These are phyloP conservation scores for Moxostoma hubbsi DNA, from an alignment of 2,797 vertebrate species.

Conservation along the genomic window DNA sequence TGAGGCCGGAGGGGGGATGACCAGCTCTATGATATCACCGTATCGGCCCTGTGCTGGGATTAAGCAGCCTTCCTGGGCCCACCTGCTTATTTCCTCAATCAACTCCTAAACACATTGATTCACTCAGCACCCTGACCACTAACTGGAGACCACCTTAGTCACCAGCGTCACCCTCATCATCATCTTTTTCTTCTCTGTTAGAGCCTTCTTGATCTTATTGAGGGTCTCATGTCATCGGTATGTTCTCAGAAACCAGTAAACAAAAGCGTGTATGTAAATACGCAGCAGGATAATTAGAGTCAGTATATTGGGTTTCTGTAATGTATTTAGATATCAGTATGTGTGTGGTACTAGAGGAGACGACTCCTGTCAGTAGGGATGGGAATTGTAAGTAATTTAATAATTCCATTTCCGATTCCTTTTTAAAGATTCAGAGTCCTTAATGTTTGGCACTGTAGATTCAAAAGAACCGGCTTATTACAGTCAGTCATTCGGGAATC, in stretches of 20 bases:
- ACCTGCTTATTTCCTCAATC: slow-evolving; percentile 52
- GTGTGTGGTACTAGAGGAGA: background rate
- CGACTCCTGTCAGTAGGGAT: too few species aligned
- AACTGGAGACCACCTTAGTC: slow-evolving; percentile 11
- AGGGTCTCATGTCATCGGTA: background rate
- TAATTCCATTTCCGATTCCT: too few species aligned
- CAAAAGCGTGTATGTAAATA: background rate
- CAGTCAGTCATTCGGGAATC: too few species aligned
- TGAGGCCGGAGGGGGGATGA: slow-evolving; percentile 34
- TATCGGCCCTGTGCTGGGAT: slow-evolving; percentile 23
- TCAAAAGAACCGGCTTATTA: too few species aligned
- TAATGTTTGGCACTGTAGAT: too few species aligned
- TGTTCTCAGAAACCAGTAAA: slow-evolving; percentile 5
- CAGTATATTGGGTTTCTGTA: background rate
- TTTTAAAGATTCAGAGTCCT: too few species aligned
- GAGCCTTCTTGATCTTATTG: slow-evolving; percentile 4
- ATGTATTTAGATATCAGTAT: background rate
- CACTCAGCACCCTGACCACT: background rate
- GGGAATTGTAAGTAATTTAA: too few species aligned
- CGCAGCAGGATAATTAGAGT: background rate
- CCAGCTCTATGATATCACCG: slow-evolving; percentile 30
- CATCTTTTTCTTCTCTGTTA: background rate
- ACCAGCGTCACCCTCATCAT: slow-evolving; percentile 10
- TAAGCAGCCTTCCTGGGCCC: slow-evolving; percentile 34
- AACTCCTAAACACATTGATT: slow-evolving; percentile 20